Evolutionary conservation across 2,797 vertebrate genomes (phyloP).

Genomic region (Eidolon dupreanum): DNA sequence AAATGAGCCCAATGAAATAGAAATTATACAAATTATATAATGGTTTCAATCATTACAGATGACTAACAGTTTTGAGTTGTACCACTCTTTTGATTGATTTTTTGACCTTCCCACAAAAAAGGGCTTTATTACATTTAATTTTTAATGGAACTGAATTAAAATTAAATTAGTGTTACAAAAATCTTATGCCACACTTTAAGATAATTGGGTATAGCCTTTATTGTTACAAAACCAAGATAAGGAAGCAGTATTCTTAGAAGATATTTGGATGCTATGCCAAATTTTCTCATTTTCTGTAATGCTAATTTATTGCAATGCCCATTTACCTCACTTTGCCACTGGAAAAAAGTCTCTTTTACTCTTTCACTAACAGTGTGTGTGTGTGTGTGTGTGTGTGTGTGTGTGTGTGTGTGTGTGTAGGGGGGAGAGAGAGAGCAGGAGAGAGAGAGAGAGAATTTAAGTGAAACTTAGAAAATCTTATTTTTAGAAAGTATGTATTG

Average conservation of each 20-base stretch:
- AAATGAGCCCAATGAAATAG: background rate
- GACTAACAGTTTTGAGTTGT: background rate
- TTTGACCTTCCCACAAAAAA: background rate
- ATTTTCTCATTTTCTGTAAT: background rate
- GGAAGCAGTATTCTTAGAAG: background rate
- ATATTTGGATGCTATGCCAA: background rate
- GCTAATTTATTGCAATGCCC: background rate
- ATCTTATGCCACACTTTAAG: background rate
- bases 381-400: background rate
- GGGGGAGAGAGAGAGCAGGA: too few relatives aligned
- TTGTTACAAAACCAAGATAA: background rate
- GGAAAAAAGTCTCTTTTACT: background rate
- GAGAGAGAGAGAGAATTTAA: background rate
- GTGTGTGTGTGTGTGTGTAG: background rate
- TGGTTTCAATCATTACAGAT: background rate
- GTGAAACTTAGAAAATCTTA: background rate
- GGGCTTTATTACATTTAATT: background rate
- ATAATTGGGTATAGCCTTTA: background rate
- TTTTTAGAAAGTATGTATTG: background rate
- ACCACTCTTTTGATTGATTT: background rate
- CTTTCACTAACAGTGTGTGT: background rate
- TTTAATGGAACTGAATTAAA: slow-evolving; percentile 41
- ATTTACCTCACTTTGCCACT: background rate
- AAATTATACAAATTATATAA: background rate
- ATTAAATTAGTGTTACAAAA: slow-evolving; percentile 7